Conservation (phyloP, 2,888 invertebrate species). For the Acrobasis suavella region DNA sequence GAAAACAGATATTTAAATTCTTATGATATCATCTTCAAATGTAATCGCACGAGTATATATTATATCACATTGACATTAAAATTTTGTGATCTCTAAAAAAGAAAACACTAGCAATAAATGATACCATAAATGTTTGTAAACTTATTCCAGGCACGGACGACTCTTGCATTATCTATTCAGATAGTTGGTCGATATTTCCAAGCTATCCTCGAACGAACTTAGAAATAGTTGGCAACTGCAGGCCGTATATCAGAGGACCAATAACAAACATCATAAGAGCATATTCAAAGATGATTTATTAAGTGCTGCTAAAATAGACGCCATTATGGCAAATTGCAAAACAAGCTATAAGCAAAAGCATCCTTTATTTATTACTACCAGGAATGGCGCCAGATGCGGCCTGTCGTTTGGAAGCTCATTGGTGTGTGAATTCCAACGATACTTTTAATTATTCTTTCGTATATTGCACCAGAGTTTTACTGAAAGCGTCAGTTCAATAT, state of each 20-base stretch:
- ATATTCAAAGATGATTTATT: constrained; percentile 23
- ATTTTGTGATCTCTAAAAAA: too few relatives aligned
- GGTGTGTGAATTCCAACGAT: constrained; percentile 11
- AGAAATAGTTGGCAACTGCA: constrained; percentile 16
- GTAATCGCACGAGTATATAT: too few relatives aligned
- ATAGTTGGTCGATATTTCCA: constrained; percentile 5
- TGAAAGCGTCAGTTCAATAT: constrained; percentile 14
- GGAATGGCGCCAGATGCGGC: constrained; percentile 21
- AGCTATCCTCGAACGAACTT: constrained; percentile 3
- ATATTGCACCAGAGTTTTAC: constrained; percentile 3
- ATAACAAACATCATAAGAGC: constrained; percentile 20
- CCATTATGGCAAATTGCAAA: constrained; percentile 19
- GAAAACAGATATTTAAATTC: too few relatives aligned
- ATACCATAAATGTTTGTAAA: not conserved
- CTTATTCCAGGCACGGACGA: not conserved
- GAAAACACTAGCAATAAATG: too few relatives aligned
- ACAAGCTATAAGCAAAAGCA: constrained; percentile 5
- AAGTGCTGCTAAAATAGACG: constrained; percentile 14
- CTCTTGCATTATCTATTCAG: constrained; percentile 5
- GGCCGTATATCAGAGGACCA: constrained; percentile 16
- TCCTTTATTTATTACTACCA: constrained; percentile 20
- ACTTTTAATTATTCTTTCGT: constrained; percentile 15
- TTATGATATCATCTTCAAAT: too few relatives aligned
- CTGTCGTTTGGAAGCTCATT: constrained; percentile 4
- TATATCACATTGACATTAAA: too few relatives aligned